Evolutionary conservation across 1,140 invertebrate species (phyloP).

Genomic region (Heliothis virescens): DNA sequence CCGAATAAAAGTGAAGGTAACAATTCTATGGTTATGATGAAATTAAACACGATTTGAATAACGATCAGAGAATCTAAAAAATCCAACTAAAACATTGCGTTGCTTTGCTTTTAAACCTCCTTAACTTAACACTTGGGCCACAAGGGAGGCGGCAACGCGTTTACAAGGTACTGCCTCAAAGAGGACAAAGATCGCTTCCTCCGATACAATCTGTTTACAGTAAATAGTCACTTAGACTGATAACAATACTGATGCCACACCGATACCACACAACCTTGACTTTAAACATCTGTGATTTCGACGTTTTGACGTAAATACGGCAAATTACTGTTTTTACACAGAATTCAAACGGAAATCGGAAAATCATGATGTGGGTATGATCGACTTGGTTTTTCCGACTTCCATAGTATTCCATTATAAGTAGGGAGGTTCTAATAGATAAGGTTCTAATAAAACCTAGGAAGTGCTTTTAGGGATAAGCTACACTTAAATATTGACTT

Average conservation of each 20-base stretch:
- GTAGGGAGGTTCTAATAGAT: no score
- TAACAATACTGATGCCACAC: slow-evolving; percentile 24
- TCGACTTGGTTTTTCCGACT: not conserved
- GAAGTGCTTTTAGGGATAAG: no score
- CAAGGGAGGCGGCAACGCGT: slow-evolving; percentile 34
- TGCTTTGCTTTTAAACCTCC: slow-evolving; percentile 14
- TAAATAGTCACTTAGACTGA: slow-evolving; percentile 42
- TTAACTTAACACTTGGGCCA: not conserved
- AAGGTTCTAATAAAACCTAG: no score
- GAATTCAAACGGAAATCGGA: not conserved
- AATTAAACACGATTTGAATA: no score
- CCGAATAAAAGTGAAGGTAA: no score
- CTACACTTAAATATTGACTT: no score
- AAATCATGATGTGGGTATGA: not conserved
- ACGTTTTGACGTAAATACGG: slow-evolving; percentile 18
- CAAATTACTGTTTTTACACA: slow-evolving; percentile 8
- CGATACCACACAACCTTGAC: slow-evolving; percentile 27
- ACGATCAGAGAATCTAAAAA: no score
- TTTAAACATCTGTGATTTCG: slow-evolving; percentile 6
- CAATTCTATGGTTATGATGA: no score
- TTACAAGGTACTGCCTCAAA: slow-evolving; percentile 52
- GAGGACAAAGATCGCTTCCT: slow-evolving; percentile 58
- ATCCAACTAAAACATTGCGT: no score
- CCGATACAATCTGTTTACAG: slow-evolving; percentile 51
- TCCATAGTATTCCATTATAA: no score